phyloP scores from a whole-genome alignment of 1,140 invertebrate species.

The Andrena cerasifolii region DNA sequence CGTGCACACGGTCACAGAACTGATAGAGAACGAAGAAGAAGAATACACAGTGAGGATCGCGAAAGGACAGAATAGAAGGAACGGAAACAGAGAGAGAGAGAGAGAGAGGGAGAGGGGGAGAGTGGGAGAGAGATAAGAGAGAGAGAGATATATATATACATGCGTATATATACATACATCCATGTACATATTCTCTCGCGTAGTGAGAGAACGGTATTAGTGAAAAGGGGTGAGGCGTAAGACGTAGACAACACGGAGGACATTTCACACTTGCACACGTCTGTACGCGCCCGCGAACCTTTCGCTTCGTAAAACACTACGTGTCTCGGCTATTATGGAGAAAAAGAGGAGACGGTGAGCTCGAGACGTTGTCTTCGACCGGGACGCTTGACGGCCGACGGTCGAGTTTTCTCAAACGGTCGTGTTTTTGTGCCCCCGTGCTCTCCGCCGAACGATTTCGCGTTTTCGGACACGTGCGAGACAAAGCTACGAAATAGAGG shows the following conservation, averaged over 20 bases:
- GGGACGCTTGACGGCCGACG: neutral
- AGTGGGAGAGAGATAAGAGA: slow-evolving; percentile 46
- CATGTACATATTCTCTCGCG: slow-evolving; percentile 50
- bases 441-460: slow-evolving; percentile 21
- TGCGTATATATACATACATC: slow-evolving; percentile 47
- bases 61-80: slow-evolving; percentile 41
- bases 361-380: neutral
- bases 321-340: slow-evolving; percentile 8
- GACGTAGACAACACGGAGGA: slow-evolving; percentile 62
- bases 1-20: slow-evolving; percentile 34
- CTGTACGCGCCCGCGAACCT: slow-evolving; percentile 31
- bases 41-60: slow-evolving; percentile 7
- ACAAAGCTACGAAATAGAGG: slow-evolving; percentile 37
- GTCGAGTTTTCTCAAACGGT: slow-evolving; percentile 40
- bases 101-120: slow-evolving; percentile 59
- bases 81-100: slow-evolving; percentile 22
- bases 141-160: slow-evolving; percentile 43
- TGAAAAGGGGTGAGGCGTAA: slow-evolving; percentile 40
- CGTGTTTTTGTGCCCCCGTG: slow-evolving; percentile 16
- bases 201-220: slow-evolving; percentile 38
- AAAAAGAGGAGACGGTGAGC: slow-evolving; percentile 5
- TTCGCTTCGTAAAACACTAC: slow-evolving; percentile 56
- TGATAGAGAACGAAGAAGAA: slow-evolving; percentile 51
- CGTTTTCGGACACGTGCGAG: slow-evolving; percentile 59
- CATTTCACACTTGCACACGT: slow-evolving; percentile 57